Evolutionary conservation across 2,888 invertebrate genomes (phyloP).

Genomic region (Patella pellucida): DNA sequence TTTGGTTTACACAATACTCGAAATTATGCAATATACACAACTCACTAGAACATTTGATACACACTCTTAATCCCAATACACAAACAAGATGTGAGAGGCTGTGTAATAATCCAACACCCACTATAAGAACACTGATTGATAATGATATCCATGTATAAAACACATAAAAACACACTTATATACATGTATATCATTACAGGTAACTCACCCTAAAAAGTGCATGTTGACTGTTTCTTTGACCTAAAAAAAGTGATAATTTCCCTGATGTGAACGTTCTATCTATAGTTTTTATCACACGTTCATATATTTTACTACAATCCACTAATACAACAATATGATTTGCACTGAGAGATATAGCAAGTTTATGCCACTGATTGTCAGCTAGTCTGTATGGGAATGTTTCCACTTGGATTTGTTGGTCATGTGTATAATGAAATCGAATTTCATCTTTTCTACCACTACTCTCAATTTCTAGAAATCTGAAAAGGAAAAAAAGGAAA

Average conservation of each 20-base stretch:
- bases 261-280: constrained; percentile 76
- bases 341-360: constrained; percentile 87
- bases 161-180: constrained; percentile 11
- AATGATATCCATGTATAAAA: background rate
- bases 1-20: too few relatives aligned
- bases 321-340: constrained; percentile 84
- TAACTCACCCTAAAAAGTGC: constrained; percentile 86
- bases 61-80: background rate
- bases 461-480: constrained; percentile 92
- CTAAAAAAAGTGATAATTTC: constrained; percentile 80
- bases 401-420: constrained; percentile 76
- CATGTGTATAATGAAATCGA: constrained; percentile 63
- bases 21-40: too few relatives aligned
- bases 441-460: constrained; percentile 87
- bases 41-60: background rate
- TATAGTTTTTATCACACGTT: constrained; percentile 79
- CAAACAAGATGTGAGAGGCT: background rate
- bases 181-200: background rate
- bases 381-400: constrained; percentile 89
- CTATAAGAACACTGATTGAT: background rate
- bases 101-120: background rate
- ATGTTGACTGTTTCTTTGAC: constrained; percentile 87
- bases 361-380: constrained; percentile 88
- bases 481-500: constrained; percentile 71
- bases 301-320: constrained; percentile 89